These are phyloP conservation scores for Drosophila nigromelanica DNA, from an alignment of 1,140 invertebrate species.

Conservation along the genomic window DNA sequence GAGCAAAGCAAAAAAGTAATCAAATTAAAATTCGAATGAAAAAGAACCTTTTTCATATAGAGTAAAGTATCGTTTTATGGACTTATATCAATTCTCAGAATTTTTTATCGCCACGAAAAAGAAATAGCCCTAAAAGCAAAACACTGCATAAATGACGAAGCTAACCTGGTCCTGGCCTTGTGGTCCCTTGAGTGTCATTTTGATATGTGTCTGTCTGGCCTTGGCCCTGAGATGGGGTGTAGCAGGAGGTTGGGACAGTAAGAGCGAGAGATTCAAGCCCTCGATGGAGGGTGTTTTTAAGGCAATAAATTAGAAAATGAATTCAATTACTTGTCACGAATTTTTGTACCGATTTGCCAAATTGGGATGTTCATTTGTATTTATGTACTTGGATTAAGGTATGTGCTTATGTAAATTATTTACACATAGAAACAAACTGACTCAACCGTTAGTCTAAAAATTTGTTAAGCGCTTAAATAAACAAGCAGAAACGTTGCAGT, in stretches of 20 bases:
- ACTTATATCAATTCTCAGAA: conserved; percentile 75
- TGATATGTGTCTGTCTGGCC: conserved; percentile 60
- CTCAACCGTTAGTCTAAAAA: conserved; percentile 18
- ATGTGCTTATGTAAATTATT: conserved; percentile 41
- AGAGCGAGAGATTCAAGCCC: conserved; percentile 14
- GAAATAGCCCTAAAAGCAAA: conserved; percentile 59
- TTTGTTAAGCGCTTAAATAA: conserved; percentile 15
- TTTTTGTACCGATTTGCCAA: conserved; percentile 72
- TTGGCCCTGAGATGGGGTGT: conserved; percentile 9
- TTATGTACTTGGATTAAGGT: conserved; percentile 28
- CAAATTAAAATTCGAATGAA: conserved; percentile 79
- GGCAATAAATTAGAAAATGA: conserved; percentile 81
- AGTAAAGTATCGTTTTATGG: conserved; percentile 67
- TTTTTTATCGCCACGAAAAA: conserved; percentile 58
- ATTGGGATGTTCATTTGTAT: conserved; percentile 49
- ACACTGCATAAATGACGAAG: conserved; percentile 52
- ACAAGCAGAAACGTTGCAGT: neutral
- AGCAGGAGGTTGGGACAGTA: neutral
- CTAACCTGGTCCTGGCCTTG: conserved; percentile 43
- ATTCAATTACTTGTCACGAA: conserved; percentile 79
- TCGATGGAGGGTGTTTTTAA: conserved; percentile 56
- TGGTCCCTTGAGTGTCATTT: conserved; percentile 75
- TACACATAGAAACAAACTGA: conserved; percentile 22
- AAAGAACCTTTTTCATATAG: conserved; percentile 33
- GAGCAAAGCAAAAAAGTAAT: conserved; percentile 55